phyloP scores from a whole-genome alignment of 2,888 invertebrate species.

The Pristionchus fissidentatus region DNA sequence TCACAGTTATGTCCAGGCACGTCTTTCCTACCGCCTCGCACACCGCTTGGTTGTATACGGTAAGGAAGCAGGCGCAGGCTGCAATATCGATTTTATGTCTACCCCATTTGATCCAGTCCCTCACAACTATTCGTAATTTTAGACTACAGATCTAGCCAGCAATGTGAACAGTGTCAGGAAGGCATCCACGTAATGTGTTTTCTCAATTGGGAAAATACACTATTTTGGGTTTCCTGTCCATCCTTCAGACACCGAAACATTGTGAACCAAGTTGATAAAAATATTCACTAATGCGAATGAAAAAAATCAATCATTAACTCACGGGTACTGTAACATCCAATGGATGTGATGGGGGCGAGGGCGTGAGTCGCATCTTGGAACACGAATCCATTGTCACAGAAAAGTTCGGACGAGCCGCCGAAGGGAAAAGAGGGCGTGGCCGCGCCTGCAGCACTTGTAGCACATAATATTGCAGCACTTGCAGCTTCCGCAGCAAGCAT shows the following conservation, averaged over 20 bases:
- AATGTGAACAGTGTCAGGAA: too few species aligned
- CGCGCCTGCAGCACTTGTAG: neutral
- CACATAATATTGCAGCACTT: neutral
- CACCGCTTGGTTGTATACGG: neutral
- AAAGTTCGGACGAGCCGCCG: neutral
- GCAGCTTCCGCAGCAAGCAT: neutral
- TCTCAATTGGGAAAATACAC: too few species aligned
- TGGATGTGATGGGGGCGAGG: neutral
- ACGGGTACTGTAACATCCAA: slow-evolving; percentile 8
- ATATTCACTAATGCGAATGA: neutral
- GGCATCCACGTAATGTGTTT: too few species aligned
- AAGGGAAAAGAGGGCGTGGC: neutral
- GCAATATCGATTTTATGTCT: neutral
- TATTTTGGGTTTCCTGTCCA: too few species aligned
- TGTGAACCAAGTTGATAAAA: too few species aligned
- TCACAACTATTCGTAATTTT: neutral
- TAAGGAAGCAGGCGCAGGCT: neutral
- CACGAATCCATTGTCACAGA: neutral
- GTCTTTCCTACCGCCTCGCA: neutral
- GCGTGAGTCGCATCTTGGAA: neutral
- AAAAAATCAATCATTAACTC: neutral
- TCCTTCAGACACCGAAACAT: too few species aligned
- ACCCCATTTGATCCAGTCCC: neutral
- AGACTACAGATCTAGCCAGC: neutral
- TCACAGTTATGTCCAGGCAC: neutral